phyloP scores from a whole-genome alignment of 2,888 invertebrate species.

The Mimas tiliae region DNA sequence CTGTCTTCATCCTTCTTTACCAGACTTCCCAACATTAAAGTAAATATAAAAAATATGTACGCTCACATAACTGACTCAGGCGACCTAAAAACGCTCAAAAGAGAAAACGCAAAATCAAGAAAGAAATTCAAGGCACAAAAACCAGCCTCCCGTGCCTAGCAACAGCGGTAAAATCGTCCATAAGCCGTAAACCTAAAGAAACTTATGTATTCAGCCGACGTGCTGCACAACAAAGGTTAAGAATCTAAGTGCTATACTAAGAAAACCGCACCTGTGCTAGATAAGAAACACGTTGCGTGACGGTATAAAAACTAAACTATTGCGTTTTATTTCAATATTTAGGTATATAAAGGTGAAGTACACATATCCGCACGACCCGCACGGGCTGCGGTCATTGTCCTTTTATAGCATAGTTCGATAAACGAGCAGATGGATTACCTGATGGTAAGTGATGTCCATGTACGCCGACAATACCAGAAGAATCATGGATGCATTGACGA shows the following conservation, averaged over 20 bases:
- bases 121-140: conserved; percentile 18
- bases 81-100: conserved; percentile 9
- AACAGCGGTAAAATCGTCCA: conserved; percentile 13
- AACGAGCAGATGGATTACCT: too few species aligned
- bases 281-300: background rate
- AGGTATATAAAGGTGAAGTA: background rate
- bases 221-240: conserved; percentile 41
- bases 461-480: too few species aligned
- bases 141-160: conserved; percentile 8
- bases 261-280: background rate
- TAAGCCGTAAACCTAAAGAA: conserved; percentile 26
- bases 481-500: too few species aligned
- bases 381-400: too few species aligned
- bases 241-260: conserved; percentile 43
- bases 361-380: too few species aligned
- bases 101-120: conserved; percentile 11
- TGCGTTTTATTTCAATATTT: background rate
- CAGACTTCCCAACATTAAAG: too few species aligned
- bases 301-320: background rate
- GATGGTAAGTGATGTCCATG: too few species aligned
- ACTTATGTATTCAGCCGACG: conserved; percentile 44
- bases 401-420: too few species aligned
- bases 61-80: background rate
- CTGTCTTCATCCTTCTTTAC: too few species aligned
- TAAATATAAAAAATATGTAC: background rate